phyloP scores from a whole-genome alignment of 64 coral and sea anemone genomes.

The Porites australiensis region DNA sequence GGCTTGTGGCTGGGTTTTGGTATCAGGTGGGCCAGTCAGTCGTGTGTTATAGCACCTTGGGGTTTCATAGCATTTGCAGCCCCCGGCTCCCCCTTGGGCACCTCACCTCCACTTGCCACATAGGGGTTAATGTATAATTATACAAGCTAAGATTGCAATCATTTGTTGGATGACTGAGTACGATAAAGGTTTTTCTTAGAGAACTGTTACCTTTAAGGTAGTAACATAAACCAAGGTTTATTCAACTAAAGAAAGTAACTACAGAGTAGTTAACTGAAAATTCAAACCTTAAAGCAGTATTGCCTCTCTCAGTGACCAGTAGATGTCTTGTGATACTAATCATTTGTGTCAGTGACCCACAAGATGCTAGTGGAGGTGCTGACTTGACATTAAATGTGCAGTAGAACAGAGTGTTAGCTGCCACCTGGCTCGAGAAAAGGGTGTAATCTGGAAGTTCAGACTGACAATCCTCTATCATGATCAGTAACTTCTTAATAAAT shows the following conservation, averaged over 20 bases:
- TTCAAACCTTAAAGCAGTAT: slow-evolving; percentile 38
- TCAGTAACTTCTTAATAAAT: slow-evolving; percentile 49
- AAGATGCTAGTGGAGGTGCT: slow-evolving; percentile 19
- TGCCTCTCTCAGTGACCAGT: slow-evolving; percentile 7
- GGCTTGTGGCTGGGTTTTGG: no score
- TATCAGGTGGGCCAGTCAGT: no score
- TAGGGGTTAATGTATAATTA: no score
- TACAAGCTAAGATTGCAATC: no score
- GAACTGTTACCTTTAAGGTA: no score
- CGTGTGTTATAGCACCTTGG: no score
- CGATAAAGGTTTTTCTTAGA: no score
- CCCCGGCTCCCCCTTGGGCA: no score
- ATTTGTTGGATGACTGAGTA: no score
- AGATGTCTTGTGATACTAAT: slow-evolving; percentile 42
- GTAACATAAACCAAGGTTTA: no score
- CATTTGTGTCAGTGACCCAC: slow-evolving; percentile 32
- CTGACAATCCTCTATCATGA: slow-evolving; percentile 50
- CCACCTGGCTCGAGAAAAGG: slow-evolving; percentile 61
- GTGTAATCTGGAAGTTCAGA: slow-evolving; percentile 17
- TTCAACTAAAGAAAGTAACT: background rate
- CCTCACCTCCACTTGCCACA: no score
- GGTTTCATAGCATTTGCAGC: no score
- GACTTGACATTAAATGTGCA: slow-evolving; percentile 77
- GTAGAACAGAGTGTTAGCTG: slow-evolving; percentile 58
- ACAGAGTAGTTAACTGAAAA: background rate